Evolutionary conservation across 2,888 invertebrate genomes (phyloP), one percentile per base, ranked within the genome.

Genomic region (Dugesia japonica): DNA sequence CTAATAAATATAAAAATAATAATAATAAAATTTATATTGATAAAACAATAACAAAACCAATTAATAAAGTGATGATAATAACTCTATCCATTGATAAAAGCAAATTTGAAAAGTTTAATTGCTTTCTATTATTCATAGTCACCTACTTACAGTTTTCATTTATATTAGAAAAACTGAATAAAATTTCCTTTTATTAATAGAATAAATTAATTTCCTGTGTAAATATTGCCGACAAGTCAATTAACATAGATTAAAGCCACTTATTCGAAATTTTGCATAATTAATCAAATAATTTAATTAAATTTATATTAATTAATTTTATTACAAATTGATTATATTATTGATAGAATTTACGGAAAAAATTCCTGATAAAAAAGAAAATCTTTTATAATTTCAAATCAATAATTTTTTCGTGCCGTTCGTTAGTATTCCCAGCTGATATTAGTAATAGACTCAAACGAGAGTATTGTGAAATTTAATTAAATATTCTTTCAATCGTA

Each of bases 141-240:
- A 56, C 23, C 23, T 56, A 56, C 56, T 56, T 56, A 56, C n/a
- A 31, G 31, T 31, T 31, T 31, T 31, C 31, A 56, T 56, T 56
- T 13, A 56, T 56, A 56, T 56, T 20, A 38, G 56, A 23, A 56
- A 56, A 56, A 56, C 23, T 56, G 56, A 56, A 56, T n/a, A 56
- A 56, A 56, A 56, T 56, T 56, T 56, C 56, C 56, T 56, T 56
- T 56, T 56, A 20, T 20, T 56, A 56, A 13, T 56, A 13, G 56
- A 56, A 56, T 56, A 56, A 56, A 56, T 56, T 56, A 56, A 56
- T 56, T 56, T 56, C 56, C 56, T 56, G 56, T 56, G 56, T 56
- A 56, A 56, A 56, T 56, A n/a, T 56, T 56, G 56, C 56, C 56
- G 56, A 56, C 56, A 56, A 56, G 9, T 56, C 56, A 56, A 31